phyloP scores from a whole-genome alignment of 2,797 vertebrate species.

The Sebastes jordani region DNA sequence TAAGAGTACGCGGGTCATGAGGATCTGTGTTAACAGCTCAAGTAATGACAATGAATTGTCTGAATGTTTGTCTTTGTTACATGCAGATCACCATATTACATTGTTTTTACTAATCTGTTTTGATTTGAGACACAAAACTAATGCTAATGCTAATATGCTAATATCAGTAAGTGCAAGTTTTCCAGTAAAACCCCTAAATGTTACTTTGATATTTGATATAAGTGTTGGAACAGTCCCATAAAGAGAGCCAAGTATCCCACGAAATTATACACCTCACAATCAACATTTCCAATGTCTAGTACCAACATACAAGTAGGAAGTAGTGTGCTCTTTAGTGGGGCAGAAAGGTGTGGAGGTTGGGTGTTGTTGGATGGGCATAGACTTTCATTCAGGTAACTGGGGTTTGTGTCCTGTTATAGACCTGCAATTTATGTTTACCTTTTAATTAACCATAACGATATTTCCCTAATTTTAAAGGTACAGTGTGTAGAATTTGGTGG shows the following conservation, averaged over 20 bases:
- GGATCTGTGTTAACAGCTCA: conserved; percentile 36
- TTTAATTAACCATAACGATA: too few relatives aligned
- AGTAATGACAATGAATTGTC: neutral
- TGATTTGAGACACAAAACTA: neutral
- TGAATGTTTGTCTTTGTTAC: conserved; percentile 12
- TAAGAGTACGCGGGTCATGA: conserved; percentile 48
- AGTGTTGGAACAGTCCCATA: neutral
- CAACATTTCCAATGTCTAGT: neutral
- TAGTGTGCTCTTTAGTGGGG: neutral
- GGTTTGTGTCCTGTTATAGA: neutral
- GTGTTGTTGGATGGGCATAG: too few relatives aligned
- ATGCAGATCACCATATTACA: conserved; percentile 28
- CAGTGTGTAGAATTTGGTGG: too few relatives aligned
- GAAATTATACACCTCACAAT: neutral
- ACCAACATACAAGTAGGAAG: neutral
- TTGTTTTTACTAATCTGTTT: neutral
- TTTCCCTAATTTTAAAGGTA: too few relatives aligned
- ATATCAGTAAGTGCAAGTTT: neutral
- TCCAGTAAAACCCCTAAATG: neutral
- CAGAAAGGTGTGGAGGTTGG: neutral
- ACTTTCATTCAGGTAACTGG: neutral
- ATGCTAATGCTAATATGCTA: conserved; percentile 4
- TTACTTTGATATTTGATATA: neutral
- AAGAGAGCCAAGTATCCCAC: neutral
- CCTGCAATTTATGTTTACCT: too few relatives aligned